Conservation (phyloP, 2,888 invertebrate genomes). For the Mylabris sibirica region DNA sequence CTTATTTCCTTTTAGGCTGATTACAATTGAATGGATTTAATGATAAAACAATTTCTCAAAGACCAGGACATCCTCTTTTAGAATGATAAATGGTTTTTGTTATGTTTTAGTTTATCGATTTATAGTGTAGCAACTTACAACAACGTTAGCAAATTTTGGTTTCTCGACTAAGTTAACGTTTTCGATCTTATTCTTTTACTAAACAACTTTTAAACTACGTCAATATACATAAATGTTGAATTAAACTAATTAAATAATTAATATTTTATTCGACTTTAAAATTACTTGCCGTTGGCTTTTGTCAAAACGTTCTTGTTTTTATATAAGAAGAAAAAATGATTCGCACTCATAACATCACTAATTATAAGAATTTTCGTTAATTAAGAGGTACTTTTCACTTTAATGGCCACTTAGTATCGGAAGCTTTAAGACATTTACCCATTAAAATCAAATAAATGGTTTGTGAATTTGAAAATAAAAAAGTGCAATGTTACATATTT, state of each 20-base stretch:
- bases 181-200: constrained; percentile 21
- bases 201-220: constrained; percentile 15
- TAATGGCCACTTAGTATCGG: neutral
- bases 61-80: constrained; percentile 27
- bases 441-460: neutral
- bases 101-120: constrained; percentile 32
- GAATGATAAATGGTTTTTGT: constrained; percentile 34
- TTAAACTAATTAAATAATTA: constrained; percentile 26
- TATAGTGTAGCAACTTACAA: constrained; percentile 27
- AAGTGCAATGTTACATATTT: constrained; percentile 11
- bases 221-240: constrained; percentile 21
- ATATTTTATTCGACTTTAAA: constrained; percentile 19
- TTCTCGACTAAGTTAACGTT: constrained; percentile 15
- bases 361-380: neutral
- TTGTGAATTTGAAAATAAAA: neutral
- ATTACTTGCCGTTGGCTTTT: constrained; percentile 3
- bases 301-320: constrained; percentile 8
- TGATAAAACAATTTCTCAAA: constrained; percentile 14
- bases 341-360: neutral
- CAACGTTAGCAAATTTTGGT: neutral
- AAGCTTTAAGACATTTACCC: constrained; percentile 9
- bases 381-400: neutral
- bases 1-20: neutral
- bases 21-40: constrained; percentile 14
- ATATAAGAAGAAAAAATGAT: neutral